A percentile compares a stretch with the other conserved stretches of the same genome.
phyloP scores from a whole-genome alignment of 1,140 invertebrate genomes.

The Drosophila watanabei region DNA sequence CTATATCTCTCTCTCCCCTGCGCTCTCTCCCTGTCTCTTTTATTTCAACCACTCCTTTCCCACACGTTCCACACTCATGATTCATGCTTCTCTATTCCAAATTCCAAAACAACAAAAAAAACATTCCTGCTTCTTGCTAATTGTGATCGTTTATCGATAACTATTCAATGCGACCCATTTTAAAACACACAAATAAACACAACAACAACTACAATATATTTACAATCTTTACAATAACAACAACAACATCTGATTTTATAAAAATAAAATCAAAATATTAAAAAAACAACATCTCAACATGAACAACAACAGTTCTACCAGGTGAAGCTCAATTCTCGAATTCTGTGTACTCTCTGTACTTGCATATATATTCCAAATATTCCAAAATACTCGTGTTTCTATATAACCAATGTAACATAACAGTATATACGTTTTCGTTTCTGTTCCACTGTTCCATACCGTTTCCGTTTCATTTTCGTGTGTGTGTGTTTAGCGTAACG shows the following conservation, averaged over 20 bases:
- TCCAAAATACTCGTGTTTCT: slow-evolving; percentile 34
- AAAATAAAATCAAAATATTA: slow-evolving; percentile 22
- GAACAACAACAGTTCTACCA: slow-evolving; percentile 81
- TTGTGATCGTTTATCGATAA: slow-evolving; percentile 45
- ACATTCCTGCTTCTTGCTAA: slow-evolving; percentile 36
- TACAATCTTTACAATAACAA: slow-evolving; percentile 25
- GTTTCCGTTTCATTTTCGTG: slow-evolving; percentile 47
- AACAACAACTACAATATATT: slow-evolving; percentile 33
- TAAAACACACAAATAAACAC: too few relatives aligned
- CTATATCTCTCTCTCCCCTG: slow-evolving; percentile 59
- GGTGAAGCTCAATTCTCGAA: slow-evolving; percentile 80
- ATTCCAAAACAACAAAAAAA: slow-evolving; percentile 5
- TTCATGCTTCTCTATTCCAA: slow-evolving; percentile 27
- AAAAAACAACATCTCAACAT: slow-evolving; percentile 43
- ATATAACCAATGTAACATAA: slow-evolving; percentile 45
- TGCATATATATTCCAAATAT: too few relatives aligned
- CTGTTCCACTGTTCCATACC: slow-evolving; percentile 46
- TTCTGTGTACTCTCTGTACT: slow-evolving; percentile 64
- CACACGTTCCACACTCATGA: slow-evolving; percentile 38
- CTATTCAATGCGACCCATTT: slow-evolving; percentile 30
- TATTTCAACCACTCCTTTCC: slow-evolving; percentile 19
- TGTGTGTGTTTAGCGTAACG: slow-evolving; percentile 40
- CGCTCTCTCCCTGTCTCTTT: slow-evolving; percentile 34
- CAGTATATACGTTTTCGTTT: slow-evolving; percentile 34
- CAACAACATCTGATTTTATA: slow-evolving; percentile 49